Evolutionary conservation across 2,113 vertebrate species (phyloP).

Genomic region (Proteles cristata): DNA sequence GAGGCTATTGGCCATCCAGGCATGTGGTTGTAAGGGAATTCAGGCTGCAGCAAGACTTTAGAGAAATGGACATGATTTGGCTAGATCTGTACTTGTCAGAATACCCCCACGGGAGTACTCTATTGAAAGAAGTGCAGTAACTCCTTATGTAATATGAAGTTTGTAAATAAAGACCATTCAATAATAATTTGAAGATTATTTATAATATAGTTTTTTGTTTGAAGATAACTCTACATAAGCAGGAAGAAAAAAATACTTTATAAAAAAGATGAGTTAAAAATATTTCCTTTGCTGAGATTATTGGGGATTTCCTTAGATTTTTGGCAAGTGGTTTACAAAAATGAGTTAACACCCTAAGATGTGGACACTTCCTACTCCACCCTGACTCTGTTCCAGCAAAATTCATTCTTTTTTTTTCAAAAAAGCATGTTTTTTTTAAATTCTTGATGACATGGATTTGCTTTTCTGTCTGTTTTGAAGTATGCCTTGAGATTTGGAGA

Average conservation of each 20-base stretch:
- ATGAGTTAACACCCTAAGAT: conserved; percentile 68
- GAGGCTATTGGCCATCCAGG: not conserved
- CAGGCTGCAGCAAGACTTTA: not conserved
- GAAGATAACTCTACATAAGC: not conserved
- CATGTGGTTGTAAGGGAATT: not conserved
- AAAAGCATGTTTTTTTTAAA: not conserved
- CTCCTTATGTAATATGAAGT: not conserved
- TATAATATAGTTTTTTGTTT: not conserved
- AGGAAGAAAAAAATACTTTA: not conserved
- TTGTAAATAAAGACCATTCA: not conserved
- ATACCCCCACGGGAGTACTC: not conserved
- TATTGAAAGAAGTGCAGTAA: conserved; percentile 20
- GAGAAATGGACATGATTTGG: not conserved
- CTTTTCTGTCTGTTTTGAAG: conserved; percentile 37
- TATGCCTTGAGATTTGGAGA: conserved; percentile 7
- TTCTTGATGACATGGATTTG: conserved; percentile 22
- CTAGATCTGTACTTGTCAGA: not conserved
- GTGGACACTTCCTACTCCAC: conserved; percentile 71
- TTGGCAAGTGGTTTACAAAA: conserved; percentile 65
- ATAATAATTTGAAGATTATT: conserved; percentile 26
- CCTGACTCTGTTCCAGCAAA: conserved; percentile 71
- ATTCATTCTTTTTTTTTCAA: conserved; percentile 23
- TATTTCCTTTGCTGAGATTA: conserved; percentile 18
- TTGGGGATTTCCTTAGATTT: conserved; percentile 74
- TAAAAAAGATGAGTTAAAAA: not conserved